phyloP scores from a whole-genome alignment of 2,888 invertebrate genomes.

The Pardosa pseudoannulata region DNA sequence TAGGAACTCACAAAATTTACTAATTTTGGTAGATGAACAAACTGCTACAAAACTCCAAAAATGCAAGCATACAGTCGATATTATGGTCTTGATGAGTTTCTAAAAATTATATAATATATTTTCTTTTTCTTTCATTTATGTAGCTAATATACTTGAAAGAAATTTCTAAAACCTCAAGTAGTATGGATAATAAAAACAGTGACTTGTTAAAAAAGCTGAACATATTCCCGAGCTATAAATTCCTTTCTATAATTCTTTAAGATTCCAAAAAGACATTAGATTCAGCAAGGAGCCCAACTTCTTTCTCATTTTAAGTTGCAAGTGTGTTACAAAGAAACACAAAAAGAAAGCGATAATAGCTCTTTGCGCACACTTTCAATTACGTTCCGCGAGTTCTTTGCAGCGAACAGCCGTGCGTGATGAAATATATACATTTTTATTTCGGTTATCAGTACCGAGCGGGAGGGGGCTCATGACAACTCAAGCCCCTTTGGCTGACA shows the following conservation, averaged over 20 bases:
- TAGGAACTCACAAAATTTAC: too few species aligned
- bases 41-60: too few species aligned
- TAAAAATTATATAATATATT: too few species aligned
- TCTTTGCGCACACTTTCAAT: conserved; percentile 7
- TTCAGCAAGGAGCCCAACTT: neutral
- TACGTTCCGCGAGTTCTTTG: neutral
- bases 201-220: too few species aligned
- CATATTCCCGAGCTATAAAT: neutral
- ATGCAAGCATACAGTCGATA: too few species aligned
- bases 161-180: too few species aligned
- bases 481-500: conserved; percentile 18
- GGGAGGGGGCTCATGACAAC: conserved; percentile 21
- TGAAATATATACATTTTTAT: conserved; percentile 33
- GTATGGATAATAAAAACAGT: too few species aligned
- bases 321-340: neutral
- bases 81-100: too few species aligned
- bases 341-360: conserved; percentile 6
- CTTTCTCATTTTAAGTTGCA: neutral
- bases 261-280: neutral
- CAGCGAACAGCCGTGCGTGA: neutral
- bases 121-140: too few species aligned
- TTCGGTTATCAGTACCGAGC: conserved; percentile 10
- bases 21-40: too few species aligned
- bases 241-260: neutral
- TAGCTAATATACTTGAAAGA: too few species aligned